Evolutionary conservation across 2,113 vertebrate species (phyloP), one percentile per base, ranked within the genome.

Genomic region (Ursus arctos): DNA sequence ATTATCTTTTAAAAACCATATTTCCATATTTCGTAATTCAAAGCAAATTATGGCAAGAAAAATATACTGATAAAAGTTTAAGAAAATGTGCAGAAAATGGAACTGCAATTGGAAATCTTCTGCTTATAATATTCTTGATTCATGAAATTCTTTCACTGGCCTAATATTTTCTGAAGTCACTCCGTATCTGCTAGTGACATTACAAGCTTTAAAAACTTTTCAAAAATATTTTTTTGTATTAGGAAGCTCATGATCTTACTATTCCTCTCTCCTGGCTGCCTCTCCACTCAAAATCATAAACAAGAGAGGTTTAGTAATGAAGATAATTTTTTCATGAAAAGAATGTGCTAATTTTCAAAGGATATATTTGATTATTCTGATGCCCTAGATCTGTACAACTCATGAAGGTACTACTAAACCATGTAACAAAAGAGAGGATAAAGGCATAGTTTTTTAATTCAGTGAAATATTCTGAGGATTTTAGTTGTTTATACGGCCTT

Each of bases 91-190:
- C 3, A 69, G 11, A 40, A 72, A 91, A 65, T 79, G 4, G 22
- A 90, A 96, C 19, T 31, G 0, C 6, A 82, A 55, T 47, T 59
- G 16, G 12, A 95, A 87, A 83, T 36, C 92, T 69, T 88, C 81
- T 90, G 55, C 55, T 72, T 71, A 36, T 63, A 59, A 71, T 85
- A 94, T 33, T 94, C 14, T 93, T 91, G 71, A 81, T 77, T 57
- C 89, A 80, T 72, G 33, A 86, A 18, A 59, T 63, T 76, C 4
- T 95, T 91, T 86, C 77, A 81, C 57, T 86, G 31, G 51, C 26
- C 40, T 91, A 74, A 36, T 95, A 87, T 76, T 93, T 91, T 92
- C 77, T 79, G 9, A 77, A 82, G 33, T 65, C 83, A 88, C 84
- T 93, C 57, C 43, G 67, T 61, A 86, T 57, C 77, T 89, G 43